phyloP scores from a whole-genome alignment of 2,113 vertebrate species.

The Acrocephalus arundinaceus region DNA sequence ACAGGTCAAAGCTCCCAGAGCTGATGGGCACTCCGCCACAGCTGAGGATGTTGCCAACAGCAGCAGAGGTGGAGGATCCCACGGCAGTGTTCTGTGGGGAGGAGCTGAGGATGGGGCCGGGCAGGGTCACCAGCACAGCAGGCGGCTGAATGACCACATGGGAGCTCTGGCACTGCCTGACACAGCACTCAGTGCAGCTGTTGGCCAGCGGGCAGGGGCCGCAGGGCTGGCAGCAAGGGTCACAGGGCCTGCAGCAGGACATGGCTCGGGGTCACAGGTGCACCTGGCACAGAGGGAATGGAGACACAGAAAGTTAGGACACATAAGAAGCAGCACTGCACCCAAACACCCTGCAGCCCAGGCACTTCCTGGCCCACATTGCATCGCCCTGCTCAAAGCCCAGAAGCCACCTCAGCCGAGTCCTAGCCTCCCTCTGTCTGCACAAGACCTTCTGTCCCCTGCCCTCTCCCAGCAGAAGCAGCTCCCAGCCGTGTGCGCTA shows the following conservation, averaged over 20 bases:
- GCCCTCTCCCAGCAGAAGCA: not conserved
- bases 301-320: not conserved
- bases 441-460: not conserved
- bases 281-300: not conserved
- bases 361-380: not conserved
- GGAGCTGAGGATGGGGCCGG: not conserved
- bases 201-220: not conserved
- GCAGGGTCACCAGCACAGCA: not conserved
- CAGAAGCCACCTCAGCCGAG: not conserved
- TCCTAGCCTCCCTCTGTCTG: not conserved
- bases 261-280: accelerated
- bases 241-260: not conserved
- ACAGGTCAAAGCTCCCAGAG: not conserved
- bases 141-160: accelerated
- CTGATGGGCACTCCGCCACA: not conserved
- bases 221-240: not conserved
- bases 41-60: not conserved
- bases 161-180: not conserved
- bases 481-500: not conserved
- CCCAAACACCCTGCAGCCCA: not conserved
- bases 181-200: not conserved
- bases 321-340: not conserved
- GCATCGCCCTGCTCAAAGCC: not conserved
- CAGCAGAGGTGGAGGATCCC: not conserved
- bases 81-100: too few relatives aligned